Evolutionary conservation across 2,113 vertebrate species (phyloP).

Genomic region (Poeciliopsis turrubarensis): DNA sequence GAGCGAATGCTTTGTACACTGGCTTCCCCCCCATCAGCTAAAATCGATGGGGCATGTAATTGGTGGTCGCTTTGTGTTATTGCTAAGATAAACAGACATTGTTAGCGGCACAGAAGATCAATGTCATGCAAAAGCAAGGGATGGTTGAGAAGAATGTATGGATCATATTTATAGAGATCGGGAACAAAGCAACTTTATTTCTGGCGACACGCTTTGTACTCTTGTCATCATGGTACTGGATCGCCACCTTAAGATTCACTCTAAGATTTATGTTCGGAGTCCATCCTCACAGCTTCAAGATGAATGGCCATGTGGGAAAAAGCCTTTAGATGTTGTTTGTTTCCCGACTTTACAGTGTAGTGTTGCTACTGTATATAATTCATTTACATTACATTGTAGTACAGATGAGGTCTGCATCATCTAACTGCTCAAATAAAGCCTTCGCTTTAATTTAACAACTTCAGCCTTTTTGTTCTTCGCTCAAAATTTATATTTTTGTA

Average conservation of each 20-base stretch:
- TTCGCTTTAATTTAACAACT: no score
- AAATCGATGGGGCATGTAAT: slow-evolving; percentile 76
- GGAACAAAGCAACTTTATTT: slow-evolving; percentile 23
- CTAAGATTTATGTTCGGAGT: neutral
- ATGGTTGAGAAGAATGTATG: slow-evolving; percentile 37
- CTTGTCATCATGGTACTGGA: slow-evolving; percentile 8
- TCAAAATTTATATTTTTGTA: no score
- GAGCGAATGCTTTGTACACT: slow-evolving; percentile 71
- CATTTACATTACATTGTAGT: no score
- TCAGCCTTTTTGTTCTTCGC: no score
- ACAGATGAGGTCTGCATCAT: no score
- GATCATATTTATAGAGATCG: slow-evolving; percentile 36
- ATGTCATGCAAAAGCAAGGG: slow-evolving; percentile 57
- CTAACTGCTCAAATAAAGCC: no score
- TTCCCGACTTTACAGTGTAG: no score
- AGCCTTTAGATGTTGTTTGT: no score
- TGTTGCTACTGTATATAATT: no score
- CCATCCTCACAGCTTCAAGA: no score
- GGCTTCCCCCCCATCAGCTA: slow-evolving; percentile 59
- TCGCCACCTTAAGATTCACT: slow-evolving; percentile 6
- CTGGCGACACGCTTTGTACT: slow-evolving; percentile 2
- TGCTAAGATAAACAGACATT: slow-evolving; percentile 75
- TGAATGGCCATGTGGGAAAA: no score
- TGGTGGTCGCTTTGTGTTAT: slow-evolving; percentile 73
- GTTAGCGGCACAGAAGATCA: slow-evolving; percentile 64